Base-by-base conservation (phyloP, 92 coral and sea anemone genomes). In the Hydrozoanthus gracilis region DNA sequence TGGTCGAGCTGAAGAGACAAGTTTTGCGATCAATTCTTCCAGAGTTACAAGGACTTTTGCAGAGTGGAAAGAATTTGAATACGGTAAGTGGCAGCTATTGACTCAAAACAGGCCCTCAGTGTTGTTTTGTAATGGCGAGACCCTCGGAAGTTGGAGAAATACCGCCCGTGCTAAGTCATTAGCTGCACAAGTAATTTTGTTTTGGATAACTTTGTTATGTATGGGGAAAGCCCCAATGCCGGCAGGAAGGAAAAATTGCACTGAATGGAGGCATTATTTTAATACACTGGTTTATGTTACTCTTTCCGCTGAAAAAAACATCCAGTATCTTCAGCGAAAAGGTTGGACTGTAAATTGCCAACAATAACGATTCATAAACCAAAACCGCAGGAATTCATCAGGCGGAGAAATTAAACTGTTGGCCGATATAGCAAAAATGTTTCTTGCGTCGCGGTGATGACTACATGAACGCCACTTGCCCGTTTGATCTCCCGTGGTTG, bases 1-100 rank as follows among this genome's bases (percentile, higher is more conserved):
- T 97, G 11, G 98, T 97, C 49, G 99, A 97, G 58, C 82, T 97
- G 27, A 97, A 97, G 68, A 89, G 98, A 15, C 99, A 97, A 75
- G 96, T 94, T 4, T 87, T 97, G 87, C 86, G 96, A 35, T 85
- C 92, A 82, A 97, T 97, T 85, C 83, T 97, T 13, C 99, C 99
- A 4, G 99, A 97, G 55, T 86, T 97, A 14, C 98, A 97, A 89
- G 95, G 97, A 35, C 92, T 92, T 58, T 78, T 97, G 20, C 97
- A 97, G 76, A 96, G 95, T 62, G 95, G 93, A 15, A 87, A 88
- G 61, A 92, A 88, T 70, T 92, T 91, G 7, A 88, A 12, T 87
- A 88, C 85, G 13, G 85, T 80, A 67, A 64, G 85, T 80, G 8
- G 17, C 71, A 48, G 12, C 62, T 6, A 47, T 60, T 61, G 73